Evolutionary conservation across 2,797 vertebrate genomes (phyloP).

Genomic region (Centroberyx gerrardi): DNA sequence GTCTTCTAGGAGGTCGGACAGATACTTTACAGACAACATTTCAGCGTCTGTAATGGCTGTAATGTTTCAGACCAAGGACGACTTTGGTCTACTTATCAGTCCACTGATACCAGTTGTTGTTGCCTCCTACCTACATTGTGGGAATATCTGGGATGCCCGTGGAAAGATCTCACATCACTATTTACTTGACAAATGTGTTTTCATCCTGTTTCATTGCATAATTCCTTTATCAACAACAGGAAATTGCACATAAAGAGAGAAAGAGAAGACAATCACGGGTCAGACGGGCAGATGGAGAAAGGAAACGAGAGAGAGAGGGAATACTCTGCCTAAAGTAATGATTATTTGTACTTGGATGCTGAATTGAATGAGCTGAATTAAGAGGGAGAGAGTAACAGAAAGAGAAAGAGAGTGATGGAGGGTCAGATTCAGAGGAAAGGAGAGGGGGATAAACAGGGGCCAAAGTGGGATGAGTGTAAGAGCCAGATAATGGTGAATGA

Average conservation of each 20-base stretch:
- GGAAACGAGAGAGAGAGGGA: neutral
- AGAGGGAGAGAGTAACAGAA: neutral
- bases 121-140: conserved; percentile 15
- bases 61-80: conserved; percentile 6
- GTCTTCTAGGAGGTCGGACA: neutral
- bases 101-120: conserved; percentile 56
- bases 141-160: conserved; percentile 23
- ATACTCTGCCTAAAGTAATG: conserved; percentile 33
- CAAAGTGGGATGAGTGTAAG: neutral
- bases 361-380: neutral
- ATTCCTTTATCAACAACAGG: conserved; percentile 5
- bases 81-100: conserved; percentile 22
- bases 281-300: neutral
- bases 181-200: conserved; percentile 30
- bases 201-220: conserved; percentile 9
- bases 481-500: conserved; percentile 36
- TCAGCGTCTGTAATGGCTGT: conserved; percentile 3
- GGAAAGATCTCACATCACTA: conserved; percentile 19
- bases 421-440: neutral
- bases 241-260: too few species aligned
- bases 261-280: neutral
- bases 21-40: conserved; percentile 6
- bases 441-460: conserved; percentile 6
- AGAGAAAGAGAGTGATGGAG: neutral
- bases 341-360: conserved; percentile 2